Evolutionary conservation across 2,888 invertebrate genomes (phyloP).

Genomic region (Tenthredo notha): DNA sequence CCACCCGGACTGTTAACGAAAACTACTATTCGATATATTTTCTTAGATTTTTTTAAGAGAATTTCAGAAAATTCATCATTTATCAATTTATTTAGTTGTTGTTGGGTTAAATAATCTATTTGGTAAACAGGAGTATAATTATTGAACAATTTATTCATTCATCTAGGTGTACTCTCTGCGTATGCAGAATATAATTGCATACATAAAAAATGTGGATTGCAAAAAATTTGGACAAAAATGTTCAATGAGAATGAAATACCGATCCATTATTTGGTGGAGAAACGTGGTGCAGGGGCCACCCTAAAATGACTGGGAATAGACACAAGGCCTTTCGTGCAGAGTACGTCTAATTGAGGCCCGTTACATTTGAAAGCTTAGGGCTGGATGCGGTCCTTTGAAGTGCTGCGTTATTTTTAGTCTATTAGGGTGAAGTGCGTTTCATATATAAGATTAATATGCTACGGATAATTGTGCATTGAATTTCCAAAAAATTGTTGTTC

Average conservation of each 20-base stretch:
- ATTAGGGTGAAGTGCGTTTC: slow-evolving; percentile 50
- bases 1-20: slow-evolving; percentile 37
- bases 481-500: slow-evolving; percentile 50
- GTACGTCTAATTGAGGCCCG: slow-evolving; percentile 46
- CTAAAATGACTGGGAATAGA: slow-evolving; percentile 6
- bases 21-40: neutral
- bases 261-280: neutral
- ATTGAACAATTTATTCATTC: neutral
- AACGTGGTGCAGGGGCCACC: neutral
- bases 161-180: neutral
- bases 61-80: neutral
- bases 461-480: slow-evolving; percentile 38
- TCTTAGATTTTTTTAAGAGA: neutral
- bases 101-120: neutral
- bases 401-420: slow-evolving; percentile 61
- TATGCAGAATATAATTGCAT: neutral
- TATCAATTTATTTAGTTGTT: neutral
- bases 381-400: slow-evolving; percentile 58
- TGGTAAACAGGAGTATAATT: neutral
- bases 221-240: neutral
- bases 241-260: neutral
- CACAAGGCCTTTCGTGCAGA: slow-evolving; percentile 16
- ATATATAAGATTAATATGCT: slow-evolving; percentile 44
- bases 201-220: neutral
- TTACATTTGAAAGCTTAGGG: slow-evolving; percentile 55